Base-by-base conservation (phyloP, 2,113 vertebrate genomes). In the Scytalopus superciliaris region DNA sequence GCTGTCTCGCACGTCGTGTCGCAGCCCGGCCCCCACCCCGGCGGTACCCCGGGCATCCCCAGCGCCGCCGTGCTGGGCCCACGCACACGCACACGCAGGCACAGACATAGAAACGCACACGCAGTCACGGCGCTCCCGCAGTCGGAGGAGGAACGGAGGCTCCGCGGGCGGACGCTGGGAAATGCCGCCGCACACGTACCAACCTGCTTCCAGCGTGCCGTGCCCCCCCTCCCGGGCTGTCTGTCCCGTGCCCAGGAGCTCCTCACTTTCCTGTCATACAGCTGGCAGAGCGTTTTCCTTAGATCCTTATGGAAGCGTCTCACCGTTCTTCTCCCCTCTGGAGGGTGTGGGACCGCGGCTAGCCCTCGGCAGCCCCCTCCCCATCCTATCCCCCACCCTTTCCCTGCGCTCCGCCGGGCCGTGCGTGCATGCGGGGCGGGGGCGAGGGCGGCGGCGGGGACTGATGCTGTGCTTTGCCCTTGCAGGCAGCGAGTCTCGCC, bases 401-500 rank as follows among this genome's bases (percentile, higher is more conserved):
- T 87, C 50, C 75, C 10, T 63, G 56, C 28, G 17, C 81, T 83
- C 72, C 30, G 39, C 39, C 44, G 64, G 62, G 84, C 50, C 19
- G 31, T 52, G 81, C 49, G n/a, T 85, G 89, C 72, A 66, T 80
- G 92, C 55, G 72, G 79, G 77, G 88, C 57, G 47, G 42, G 33
- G 89, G 84, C 17, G 66, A 33, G 73, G 89, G 73, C 9, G 14
- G 92, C 6, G 39, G 50, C 10, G 53, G 68, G 62, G 17, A 28
- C 50, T 96, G 59, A 92, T 40, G 72, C 52, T 93, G 44, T 74
- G 62, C 57, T 94, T 91, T 93, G 77, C 78, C 45, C 2, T 72
- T 86, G 76, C 91, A 97, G 97, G 87, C 56, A 57, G 37, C 15
- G 69, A 85, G 35, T 40, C 64, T 17, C 19, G 25, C 53, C 53